Conservation (phyloP, 2,888 invertebrate genomes). For the Caenorhabditis afra region DNA sequence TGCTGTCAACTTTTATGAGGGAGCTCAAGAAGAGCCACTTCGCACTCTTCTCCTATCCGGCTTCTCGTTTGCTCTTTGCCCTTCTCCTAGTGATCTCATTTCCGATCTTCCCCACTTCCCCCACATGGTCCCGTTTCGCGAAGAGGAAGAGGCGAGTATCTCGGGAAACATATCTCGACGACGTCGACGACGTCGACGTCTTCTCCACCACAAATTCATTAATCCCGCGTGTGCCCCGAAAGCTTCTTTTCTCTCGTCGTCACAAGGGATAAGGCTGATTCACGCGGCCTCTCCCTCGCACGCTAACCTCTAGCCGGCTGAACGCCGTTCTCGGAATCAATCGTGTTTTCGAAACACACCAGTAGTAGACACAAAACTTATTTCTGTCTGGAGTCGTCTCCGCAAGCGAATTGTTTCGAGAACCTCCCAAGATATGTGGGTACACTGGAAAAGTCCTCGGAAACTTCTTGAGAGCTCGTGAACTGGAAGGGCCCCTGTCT, state of each 20-base stretch:
- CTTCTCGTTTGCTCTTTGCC: constrained; percentile 5
- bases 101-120: constrained; percentile 6
- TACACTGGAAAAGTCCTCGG: too few relatives aligned
- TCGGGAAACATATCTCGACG: constrained; percentile 52
- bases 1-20: constrained; percentile 36
- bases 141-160: constrained; percentile 3
- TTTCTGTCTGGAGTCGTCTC: too few relatives aligned
- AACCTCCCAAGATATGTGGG: too few relatives aligned
- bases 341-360: too few relatives aligned
- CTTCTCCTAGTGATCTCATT: constrained; percentile 4
- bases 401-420: too few relatives aligned
- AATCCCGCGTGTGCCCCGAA: constrained; percentile 37
- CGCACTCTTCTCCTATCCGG: neutral
- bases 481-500: too few relatives aligned
- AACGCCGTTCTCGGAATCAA: neutral
- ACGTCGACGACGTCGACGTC: constrained; percentile 31
- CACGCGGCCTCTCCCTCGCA: constrained; percentile 8
- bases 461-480: too few relatives aligned
- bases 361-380: too few relatives aligned
- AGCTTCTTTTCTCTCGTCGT: constrained; percentile 36
- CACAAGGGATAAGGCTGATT: constrained; percentile 46
- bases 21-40: constrained; percentile 2
- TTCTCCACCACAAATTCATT: constrained; percentile 45
- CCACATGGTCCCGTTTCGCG: constrained; percentile 15
- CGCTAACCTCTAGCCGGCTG: neutral